Evolutionary conservation across 2,113 vertebrate genomes (phyloP).

Genomic region (Austrofundulus limnaeus): DNA sequence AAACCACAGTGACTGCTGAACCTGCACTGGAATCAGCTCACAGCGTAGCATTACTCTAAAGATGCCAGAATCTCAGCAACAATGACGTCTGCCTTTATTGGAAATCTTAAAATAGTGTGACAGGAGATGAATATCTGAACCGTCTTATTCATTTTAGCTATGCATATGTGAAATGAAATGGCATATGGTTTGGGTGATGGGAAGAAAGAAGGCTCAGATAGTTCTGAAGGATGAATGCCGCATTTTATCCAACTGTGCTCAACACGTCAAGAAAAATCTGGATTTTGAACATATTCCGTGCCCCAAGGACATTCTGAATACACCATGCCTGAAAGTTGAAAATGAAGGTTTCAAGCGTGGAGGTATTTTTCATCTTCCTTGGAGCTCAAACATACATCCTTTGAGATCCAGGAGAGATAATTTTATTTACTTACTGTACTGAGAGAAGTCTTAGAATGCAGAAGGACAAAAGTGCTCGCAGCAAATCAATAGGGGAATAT

Average conservation of each 20-base stretch:
- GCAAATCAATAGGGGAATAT: constrained; percentile 54
- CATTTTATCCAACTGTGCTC: constrained; percentile 43
- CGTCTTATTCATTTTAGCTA: constrained; percentile 49
- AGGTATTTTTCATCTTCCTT: constrained; percentile 14
- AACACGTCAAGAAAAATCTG: constrained; percentile 33
- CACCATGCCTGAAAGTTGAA: constrained; percentile 22
- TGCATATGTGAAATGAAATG: constrained; percentile 39
- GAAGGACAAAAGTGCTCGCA: constrained; percentile 44
- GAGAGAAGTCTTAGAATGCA: constrained; percentile 30
- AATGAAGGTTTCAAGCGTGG: constrained; percentile 14
- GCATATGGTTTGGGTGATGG: constrained; percentile 29
- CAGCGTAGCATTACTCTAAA: constrained; percentile 10
- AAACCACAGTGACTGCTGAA: constrained; percentile 28
- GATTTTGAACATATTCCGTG: constrained; percentile 15
- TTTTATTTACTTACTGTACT: constrained; percentile 33
- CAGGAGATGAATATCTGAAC: constrained; percentile 48
- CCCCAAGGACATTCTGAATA: constrained; percentile 37
- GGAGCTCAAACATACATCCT: constrained; percentile 14
- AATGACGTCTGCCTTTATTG: constrained; percentile 40
- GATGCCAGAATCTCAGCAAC: constrained; percentile 30
- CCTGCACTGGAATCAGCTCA: constrained; percentile 16
- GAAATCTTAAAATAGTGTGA: constrained; percentile 47
- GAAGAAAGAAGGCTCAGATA: constrained; percentile 8
- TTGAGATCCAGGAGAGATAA: constrained; percentile 15
- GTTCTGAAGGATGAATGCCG: constrained; percentile 51